A percentile compares a stretch with the other conserved stretches of the same genome.
phyloP scores from a whole-genome alignment of 2,113 vertebrate species.

The Gnathonemus echidnorhynchus region DNA sequence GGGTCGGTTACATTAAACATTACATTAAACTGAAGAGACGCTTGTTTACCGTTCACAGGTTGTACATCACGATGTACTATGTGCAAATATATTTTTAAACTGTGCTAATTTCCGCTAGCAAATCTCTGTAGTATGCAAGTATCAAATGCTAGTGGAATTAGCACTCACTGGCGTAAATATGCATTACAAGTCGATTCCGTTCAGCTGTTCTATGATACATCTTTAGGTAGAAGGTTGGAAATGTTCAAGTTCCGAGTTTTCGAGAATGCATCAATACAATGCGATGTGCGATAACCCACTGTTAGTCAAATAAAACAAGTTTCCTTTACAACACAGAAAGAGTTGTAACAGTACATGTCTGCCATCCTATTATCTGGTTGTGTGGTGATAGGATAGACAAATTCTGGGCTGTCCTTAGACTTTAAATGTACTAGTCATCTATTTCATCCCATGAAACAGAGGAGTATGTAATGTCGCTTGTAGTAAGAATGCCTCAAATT shows the following conservation, averaged over 20 bases:
- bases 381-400: no score
- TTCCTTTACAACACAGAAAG: no score
- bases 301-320: neutral
- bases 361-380: no score
- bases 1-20: neutral
- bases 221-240: neutral
- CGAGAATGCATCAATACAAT: neutral
- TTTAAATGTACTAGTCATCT: no score
- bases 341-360: no score
- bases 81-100: neutral
- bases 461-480: no score
- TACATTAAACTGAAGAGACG: neutral
- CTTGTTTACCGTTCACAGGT: neutral
- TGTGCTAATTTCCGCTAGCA: neutral
- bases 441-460: no score
- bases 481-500: no score
- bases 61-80: neutral
- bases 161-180: neutral
- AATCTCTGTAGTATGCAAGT: neutral
- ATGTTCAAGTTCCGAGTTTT: neutral
- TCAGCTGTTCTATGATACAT: neutral
- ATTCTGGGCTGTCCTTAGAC: no score
- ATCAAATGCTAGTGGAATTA: neutral
- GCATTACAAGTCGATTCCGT: neutral
- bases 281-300: neutral